A percentile compares a stretch with the other conserved stretches of the same genome.
phyloP scores from a whole-genome alignment of 2,888 invertebrate genomes.

The Polylopha cassiicola region DNA sequence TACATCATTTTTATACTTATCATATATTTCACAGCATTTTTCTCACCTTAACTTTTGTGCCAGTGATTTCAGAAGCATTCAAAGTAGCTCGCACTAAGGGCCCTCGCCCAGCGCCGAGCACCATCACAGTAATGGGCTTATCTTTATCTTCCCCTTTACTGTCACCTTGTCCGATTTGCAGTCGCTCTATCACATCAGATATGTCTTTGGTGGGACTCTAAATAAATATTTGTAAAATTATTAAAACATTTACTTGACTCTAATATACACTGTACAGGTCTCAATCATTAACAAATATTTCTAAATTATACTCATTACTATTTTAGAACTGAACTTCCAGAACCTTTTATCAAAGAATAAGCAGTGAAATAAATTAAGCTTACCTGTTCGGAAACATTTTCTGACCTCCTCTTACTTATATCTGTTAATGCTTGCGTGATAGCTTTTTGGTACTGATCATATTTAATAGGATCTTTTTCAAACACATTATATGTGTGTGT shows the following conservation, averaged over 20 bases:
- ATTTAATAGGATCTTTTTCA: slow-evolving; percentile 98
- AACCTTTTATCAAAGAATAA: no score
- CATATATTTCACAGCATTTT: not conserved
- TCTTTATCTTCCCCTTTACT: slow-evolving; percentile 12
- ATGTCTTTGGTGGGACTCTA: slow-evolving; percentile 10
- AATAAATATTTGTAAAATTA: not conserved
- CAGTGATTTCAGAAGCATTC: slow-evolving; percentile 86
- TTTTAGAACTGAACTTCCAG: no score
- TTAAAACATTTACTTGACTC: not conserved
- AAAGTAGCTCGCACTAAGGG: slow-evolving; percentile 94
- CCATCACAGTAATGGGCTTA: slow-evolving; percentile 82
- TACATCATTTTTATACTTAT: slow-evolving; percentile 3
- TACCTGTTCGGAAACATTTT: slow-evolving; percentile 19
- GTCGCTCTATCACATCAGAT: slow-evolving; percentile 11
- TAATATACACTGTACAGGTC: no score
- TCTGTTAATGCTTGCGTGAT: slow-evolving; percentile 84
- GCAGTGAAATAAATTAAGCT: not conserved
- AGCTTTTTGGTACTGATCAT: slow-evolving; percentile 91
- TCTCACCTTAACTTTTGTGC: slow-evolving; percentile 80
- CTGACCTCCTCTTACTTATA: slow-evolving; percentile 45
- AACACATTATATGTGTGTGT: slow-evolving; percentile 98
- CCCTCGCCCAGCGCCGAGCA: slow-evolving; percentile 96
- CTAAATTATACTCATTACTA: no score
- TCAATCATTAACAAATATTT: no score
- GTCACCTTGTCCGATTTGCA: slow-evolving; percentile 29